A percentile compares a stretch with the other conserved stretches of the same genome.
Conservation (phyloP, 1,140 invertebrate species). For the Hylaeus anthracinus region DNA sequence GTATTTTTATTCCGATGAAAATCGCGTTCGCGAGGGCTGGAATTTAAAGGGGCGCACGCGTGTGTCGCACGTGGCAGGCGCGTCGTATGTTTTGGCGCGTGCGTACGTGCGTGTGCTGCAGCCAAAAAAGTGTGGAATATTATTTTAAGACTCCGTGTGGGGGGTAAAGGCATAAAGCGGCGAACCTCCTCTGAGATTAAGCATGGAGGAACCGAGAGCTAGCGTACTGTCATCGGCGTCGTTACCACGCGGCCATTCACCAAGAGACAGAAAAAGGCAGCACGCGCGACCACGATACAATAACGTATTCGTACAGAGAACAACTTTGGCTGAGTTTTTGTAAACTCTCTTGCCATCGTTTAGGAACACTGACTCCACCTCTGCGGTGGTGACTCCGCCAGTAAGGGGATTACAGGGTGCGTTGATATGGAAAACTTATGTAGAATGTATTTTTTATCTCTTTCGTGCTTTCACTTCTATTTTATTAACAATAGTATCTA, state of each 20-base stretch:
- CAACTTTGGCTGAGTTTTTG: not conserved
- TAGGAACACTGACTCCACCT: not conserved
- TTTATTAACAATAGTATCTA: too few species aligned
- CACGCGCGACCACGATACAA: constrained; percentile 47
- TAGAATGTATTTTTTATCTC: too few species aligned
- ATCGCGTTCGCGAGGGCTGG: constrained; percentile 32
- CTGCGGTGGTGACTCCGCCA: not conserved
- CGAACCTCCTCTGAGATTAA: constrained; percentile 80
- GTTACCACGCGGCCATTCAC: constrained; percentile 32
- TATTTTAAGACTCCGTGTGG: constrained; percentile 80
- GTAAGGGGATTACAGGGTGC: not conserved
- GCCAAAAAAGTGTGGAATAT: constrained; percentile 74
- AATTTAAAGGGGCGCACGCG: constrained; percentile 64
- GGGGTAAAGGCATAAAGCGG: constrained; percentile 75
- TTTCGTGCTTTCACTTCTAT: too few species aligned
- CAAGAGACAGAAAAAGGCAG: constrained; percentile 51
- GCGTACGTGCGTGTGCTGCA: constrained; percentile 58
- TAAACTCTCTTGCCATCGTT: not conserved
- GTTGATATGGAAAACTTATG: too few species aligned
- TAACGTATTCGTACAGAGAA: constrained; percentile 14
- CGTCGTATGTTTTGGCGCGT: constrained; percentile 68
- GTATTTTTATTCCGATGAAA: constrained; percentile 16
- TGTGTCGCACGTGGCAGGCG: constrained; percentile 66
- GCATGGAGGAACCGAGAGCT: constrained; percentile 52
- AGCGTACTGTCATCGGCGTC: constrained; percentile 54